Conservation (phyloP, 2,888 invertebrate species). For the Molorchus minor region DNA sequence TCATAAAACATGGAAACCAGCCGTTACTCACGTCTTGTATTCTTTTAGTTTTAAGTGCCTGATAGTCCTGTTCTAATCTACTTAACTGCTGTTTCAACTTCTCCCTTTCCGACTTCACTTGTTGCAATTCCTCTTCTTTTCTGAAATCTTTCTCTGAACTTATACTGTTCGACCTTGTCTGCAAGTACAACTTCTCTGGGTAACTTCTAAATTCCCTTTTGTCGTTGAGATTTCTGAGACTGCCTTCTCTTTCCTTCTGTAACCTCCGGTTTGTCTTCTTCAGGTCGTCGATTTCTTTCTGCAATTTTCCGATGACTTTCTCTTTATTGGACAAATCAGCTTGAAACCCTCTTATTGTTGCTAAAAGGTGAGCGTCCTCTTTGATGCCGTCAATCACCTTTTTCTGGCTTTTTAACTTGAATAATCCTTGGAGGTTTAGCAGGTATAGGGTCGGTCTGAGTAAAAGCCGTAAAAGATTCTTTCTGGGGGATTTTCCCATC, state of each 20-base stretch:
- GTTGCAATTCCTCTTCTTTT: constrained; percentile 65
- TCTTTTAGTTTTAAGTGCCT: constrained; percentile 78
- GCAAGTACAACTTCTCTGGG: constrained; percentile 57
- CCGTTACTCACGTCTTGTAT: constrained; percentile 77
- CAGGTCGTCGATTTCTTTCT: constrained; percentile 79
- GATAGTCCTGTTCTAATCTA: constrained; percentile 76
- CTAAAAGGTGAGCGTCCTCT: constrained; percentile 80
- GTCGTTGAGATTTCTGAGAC: constrained; percentile 60
- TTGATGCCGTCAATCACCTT: constrained; percentile 64
- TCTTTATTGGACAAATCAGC: constrained; percentile 79
- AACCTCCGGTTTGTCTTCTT: constrained; percentile 78
- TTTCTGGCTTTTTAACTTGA: constrained; percentile 28
- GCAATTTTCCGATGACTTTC: constrained; percentile 74
- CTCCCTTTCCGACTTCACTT: constrained; percentile 67
- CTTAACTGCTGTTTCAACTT: constrained; percentile 70
- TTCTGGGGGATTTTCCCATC: constrained; percentile 54
- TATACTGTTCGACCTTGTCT: constrained; percentile 51
- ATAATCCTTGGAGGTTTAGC: constrained; percentile 33
- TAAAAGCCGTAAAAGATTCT: constrained; percentile 51
- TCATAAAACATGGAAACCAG: constrained; percentile 19
- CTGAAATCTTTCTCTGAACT: constrained; percentile 62
- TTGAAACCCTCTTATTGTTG: constrained; percentile 82
- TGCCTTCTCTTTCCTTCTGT: constrained; percentile 78
- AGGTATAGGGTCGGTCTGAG: constrained; percentile 51
- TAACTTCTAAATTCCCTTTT: constrained; percentile 55